These are phyloP conservation scores for Girardia tigrina DNA, from an alignment of 2,888 invertebrate species.

Conservation along the genomic window DNA sequence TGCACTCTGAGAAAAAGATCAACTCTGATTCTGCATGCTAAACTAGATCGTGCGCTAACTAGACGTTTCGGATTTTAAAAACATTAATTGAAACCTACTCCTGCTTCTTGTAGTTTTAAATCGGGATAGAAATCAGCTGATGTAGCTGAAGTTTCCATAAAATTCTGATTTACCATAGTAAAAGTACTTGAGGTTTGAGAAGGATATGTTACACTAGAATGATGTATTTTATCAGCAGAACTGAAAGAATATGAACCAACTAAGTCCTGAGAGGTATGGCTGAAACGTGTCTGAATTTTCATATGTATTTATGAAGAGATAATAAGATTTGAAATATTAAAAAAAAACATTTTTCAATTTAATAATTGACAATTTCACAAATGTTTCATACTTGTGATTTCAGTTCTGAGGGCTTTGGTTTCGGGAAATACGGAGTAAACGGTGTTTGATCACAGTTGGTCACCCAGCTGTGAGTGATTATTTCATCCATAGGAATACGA, in stretches of 20 bases:
- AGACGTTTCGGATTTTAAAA: not conserved
- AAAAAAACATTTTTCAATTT: not conserved
- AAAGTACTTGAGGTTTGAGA: not conserved
- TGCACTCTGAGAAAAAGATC: too few relatives aligned
- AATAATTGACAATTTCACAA: not conserved
- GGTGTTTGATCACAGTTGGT: slow-evolving; percentile 44
- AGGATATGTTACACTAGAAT: slow-evolving; percentile 7
- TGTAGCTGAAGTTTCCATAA: not conserved
- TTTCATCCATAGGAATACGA: slow-evolving; percentile 45
- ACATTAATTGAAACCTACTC: not conserved
- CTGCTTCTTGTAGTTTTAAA: slow-evolving; percentile 4
- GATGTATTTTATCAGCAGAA: slow-evolving; percentile 1
- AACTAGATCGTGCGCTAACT: slow-evolving; percentile 11
- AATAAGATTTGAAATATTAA: not conserved
- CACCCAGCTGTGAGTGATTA: slow-evolving; percentile 47
- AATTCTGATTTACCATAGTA: slow-evolving; percentile 1
- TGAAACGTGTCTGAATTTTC: slow-evolving; percentile 3
- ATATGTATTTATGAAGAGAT: not conserved
- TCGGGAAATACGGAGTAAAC: slow-evolving; percentile 44
- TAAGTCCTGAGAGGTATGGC: not conserved
- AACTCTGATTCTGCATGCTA: not conserved
- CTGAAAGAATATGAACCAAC: not conserved
- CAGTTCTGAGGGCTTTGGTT: slow-evolving; percentile 44
- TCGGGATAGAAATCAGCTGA: not conserved
- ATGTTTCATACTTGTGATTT: slow-evolving; percentile 42